phyloP scores from a whole-genome alignment of 2,113 vertebrate species.

The Barnardius zonarius region DNA sequence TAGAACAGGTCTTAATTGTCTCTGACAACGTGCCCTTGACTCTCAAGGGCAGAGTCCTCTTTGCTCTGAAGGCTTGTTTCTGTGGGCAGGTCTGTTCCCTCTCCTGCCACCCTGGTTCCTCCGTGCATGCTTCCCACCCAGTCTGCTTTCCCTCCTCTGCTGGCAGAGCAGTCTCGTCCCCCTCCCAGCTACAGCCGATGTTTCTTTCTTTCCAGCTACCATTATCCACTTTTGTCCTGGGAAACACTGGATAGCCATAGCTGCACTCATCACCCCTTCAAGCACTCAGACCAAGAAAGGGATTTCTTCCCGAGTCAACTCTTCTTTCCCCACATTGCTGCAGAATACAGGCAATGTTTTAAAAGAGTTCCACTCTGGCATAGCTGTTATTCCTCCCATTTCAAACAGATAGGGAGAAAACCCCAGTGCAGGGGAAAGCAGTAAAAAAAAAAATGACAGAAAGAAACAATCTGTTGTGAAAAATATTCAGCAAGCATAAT shows the following conservation, averaged over 20 bases:
- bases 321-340: background rate
- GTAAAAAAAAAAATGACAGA: background rate
- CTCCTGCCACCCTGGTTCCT: background rate
- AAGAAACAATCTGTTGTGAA: background rate
- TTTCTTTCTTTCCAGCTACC: background rate
- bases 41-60: background rate
- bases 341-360: background rate
- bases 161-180: fast-evolving
- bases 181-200: background rate
- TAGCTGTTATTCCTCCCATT: background rate
- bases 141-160: background rate
- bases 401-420: background rate
- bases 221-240: background rate
- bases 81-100: background rate
- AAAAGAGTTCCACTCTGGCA: background rate
- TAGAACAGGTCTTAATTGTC: background rate
- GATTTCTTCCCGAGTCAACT: background rate
- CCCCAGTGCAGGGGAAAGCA: background rate
- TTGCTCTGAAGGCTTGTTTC: background rate
- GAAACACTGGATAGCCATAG: too few species aligned
- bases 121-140: background rate
- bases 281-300: background rate
- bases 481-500: background rate
- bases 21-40: background rate
- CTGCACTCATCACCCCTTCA: background rate